phyloP scores from a whole-genome alignment of 1,140 invertebrate genomes.

The Parasteatoda tepidariorum region DNA sequence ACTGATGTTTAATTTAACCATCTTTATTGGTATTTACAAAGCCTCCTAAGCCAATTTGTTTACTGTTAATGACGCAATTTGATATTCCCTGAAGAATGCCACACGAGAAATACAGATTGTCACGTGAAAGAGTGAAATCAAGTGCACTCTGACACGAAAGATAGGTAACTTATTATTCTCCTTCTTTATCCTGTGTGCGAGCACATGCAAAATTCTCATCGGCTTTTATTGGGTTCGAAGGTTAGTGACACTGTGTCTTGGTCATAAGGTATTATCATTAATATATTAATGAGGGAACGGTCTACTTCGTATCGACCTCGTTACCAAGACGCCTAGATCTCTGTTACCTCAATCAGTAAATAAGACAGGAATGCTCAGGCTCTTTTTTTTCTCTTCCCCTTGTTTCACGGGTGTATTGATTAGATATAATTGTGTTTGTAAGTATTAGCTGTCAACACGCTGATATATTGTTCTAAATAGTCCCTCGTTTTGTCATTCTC shows the following conservation, averaged over 20 bases:
- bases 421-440: no score
- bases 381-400: not conserved
- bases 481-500: no score
- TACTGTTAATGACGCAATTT: no score
- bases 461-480: no score
- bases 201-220: constrained; percentile 53
- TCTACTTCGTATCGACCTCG: constrained; percentile 31
- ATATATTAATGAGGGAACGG: constrained; percentile 16
- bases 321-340: constrained; percentile 3
- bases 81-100: no score
- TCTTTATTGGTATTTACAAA: no score
- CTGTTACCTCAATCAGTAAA: no score
- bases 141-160: not conserved
- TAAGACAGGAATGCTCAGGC: not conserved
- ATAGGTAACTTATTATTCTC: not conserved
- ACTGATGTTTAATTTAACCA: no score
- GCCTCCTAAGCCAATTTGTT: no score
- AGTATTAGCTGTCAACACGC: no score
- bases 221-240: constrained; percentile 24
- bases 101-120: no score
- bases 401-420: no score
- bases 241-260: constrained; percentile 52
- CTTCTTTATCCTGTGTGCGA: not conserved
- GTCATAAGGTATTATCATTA: constrained; percentile 34
- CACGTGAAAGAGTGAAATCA: not conserved